Evolutionary conservation across 2,888 invertebrate genomes (phyloP), one percentile per base, ranked within the genome.

Genomic region (Dolichomitus sp.): DNA sequence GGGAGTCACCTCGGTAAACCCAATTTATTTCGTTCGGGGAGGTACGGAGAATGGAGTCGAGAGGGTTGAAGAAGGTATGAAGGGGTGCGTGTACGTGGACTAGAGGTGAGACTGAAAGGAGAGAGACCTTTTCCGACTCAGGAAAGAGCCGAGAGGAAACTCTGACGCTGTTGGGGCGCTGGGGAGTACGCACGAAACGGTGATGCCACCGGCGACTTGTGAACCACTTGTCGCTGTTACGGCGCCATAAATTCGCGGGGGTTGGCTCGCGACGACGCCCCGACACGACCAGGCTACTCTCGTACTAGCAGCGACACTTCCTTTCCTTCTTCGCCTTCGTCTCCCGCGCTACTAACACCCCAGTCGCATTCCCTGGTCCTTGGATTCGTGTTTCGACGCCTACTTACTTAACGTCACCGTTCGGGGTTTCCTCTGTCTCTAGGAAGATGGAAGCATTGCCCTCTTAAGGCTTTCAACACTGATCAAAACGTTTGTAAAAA

Each of bases 211-310:
- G 95, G 94, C 94, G 95, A 95, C 95, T 95, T 94, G 95, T 94
- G 95, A 95, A 95, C 94, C 95, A 95, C 95, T 95, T 95, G 95
- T 95, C 95, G 95, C 95, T 94, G 95, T 95, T 95, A 95, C 95
- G 94, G 94, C 94, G 94, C 95, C 93, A 95, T 95, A 95, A 95
- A 95, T 95, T 95, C 83, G 73, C 30, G 72, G 80, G 76, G 61
- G 79, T 72, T 90, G 85, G 89, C 87, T 88, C 84, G 82, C 85
- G 75, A 52, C 79, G 79, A 83, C 85, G 85, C 83, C 85, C 84
- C 85, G 77, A 85, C 85, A 19, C 37, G 85, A 86, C 89, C 85
- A 81, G 85, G 83, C 86, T 77, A 85, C 83, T 80, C 69, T 78
- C 77, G 83, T 42, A 76, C 68, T 61, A 77, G 52, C 59, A 23